phyloP scores from a whole-genome alignment of 2,888 invertebrate species.

The Melikaiella ostensackeni region DNA sequence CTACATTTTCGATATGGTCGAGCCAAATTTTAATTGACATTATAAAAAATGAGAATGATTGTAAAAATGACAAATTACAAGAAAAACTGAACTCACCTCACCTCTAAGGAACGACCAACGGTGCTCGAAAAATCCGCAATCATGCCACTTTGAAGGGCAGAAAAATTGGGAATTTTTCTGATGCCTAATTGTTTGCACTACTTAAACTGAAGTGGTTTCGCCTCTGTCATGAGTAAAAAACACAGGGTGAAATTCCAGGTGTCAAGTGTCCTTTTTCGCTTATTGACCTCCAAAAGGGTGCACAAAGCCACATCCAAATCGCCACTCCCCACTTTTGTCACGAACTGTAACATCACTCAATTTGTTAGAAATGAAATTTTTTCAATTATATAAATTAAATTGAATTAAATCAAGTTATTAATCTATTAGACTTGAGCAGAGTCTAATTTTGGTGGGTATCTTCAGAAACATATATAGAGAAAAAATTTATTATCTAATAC shows the following conservation, averaged over 20 bases:
- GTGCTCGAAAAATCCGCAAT: conserved; percentile 3
- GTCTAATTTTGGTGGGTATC: background rate
- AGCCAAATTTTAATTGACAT: background rate
- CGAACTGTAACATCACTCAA: background rate
- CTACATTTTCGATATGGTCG: too few species aligned
- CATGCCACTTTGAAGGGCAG: conserved; percentile 10
- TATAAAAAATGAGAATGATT: too few species aligned
- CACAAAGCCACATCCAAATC: background rate
- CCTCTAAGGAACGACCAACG: background rate
- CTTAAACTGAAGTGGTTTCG: conserved; percentile 6
- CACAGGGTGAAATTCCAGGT: background rate
- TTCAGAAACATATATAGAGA: too few species aligned
- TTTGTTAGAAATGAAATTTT: background rate
- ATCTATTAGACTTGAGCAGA: background rate
- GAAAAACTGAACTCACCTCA: conserved; percentile 7
- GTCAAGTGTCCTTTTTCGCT: background rate
- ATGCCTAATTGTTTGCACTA: background rate
- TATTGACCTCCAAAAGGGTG: background rate
- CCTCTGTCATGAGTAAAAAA: background rate
- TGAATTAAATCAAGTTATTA: background rate
- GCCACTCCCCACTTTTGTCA: background rate
- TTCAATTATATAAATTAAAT: background rate
- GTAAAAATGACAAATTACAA: too few species aligned
- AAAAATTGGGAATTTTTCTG: conserved; percentile 1
- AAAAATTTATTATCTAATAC: too few species aligned